Evolutionary conservation across 2,797 vertebrate genomes (phyloP), one percentile per base, ranked within the genome.

Genomic region (Telmatherina bonti): DNA sequence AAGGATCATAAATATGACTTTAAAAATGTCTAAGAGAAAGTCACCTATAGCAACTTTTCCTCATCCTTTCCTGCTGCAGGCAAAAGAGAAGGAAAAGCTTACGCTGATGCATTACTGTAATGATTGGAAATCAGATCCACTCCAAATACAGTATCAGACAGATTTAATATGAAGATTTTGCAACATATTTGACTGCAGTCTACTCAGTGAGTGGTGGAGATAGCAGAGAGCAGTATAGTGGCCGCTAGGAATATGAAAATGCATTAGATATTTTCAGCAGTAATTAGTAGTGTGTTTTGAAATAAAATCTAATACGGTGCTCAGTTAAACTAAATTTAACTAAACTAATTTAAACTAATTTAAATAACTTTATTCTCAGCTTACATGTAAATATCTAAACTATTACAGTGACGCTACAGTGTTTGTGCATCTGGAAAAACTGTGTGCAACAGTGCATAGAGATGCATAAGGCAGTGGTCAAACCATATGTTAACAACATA

Each of bases 401-500:
- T 12, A 57, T 70, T 43, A 5, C 18, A 18, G 16, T 43, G 15
- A 3, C 3, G 72, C 24, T 6, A 1, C 22, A 43, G 35, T 64
- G 74, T 78, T 70, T 64, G 15, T 38, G 56, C 57, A 2, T 76
- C 13, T 58, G 16, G 16, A 56, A 30, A 81, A 68, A 78, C 43
- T 49, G 55, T 54, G 53, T 52, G 7, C n/a, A 71, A 59, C 66
- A 63, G 1, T 51, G 57, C 69, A 62, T 56, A 62, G 51, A 56
- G 29, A 57, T 54, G 55, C 74, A 71, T 54, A 61, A 78, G 67
- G 70, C 70, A 74, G 53, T 36, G 63, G 72, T 86, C 76, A 76
- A 79, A 82, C 70, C 81, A 53, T 66, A 78, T 83, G 76, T 88
- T 83, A 89, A 88, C 84, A 89, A 89, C 70, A 80, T 78, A 84